Conservation (phyloP, 2,797 vertebrate genomes). For the Astyanax mexicanus region DNA sequence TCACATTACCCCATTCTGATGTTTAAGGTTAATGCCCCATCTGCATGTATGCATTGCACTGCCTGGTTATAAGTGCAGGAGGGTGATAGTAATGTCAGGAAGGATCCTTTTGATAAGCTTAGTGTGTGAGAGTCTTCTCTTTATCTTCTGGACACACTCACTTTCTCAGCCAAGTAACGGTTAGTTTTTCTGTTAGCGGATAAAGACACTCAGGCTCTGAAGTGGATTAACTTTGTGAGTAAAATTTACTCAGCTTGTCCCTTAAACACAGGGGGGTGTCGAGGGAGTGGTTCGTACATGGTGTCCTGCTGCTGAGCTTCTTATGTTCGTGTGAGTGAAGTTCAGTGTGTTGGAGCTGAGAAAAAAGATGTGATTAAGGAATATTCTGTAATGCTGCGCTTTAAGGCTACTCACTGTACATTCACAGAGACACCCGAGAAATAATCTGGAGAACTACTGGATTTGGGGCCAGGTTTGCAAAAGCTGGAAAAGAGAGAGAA, state of each 20-base stretch:
- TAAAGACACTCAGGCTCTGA: background rate
- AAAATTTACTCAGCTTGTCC: background rate
- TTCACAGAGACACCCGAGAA: too few relatives aligned
- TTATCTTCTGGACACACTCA: conserved; percentile 22
- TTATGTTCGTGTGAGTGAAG: background rate
- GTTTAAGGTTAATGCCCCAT: too few relatives aligned
- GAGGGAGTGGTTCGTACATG: background rate
- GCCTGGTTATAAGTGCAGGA: background rate
- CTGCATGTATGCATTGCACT: too few relatives aligned
- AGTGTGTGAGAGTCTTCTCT: background rate
- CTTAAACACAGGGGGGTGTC: background rate
- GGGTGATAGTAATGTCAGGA: background rate
- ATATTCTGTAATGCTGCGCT: too few relatives aligned
- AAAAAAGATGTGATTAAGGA: too few relatives aligned
- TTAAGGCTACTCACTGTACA: too few relatives aligned
- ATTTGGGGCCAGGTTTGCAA: too few relatives aligned
- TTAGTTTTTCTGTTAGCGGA: background rate
- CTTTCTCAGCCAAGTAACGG: background rate
- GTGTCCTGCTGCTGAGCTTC: background rate
- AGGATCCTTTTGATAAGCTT: conserved; percentile 7
- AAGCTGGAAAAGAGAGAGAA: too few relatives aligned
- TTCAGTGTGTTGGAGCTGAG: too few relatives aligned
- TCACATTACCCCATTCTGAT: too few relatives aligned
- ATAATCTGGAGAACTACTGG: too few relatives aligned
- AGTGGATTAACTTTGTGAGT: background rate